Base-by-base conservation (phyloP, 2,888 invertebrate genomes). In the Drosophila stalkeri region DNA sequence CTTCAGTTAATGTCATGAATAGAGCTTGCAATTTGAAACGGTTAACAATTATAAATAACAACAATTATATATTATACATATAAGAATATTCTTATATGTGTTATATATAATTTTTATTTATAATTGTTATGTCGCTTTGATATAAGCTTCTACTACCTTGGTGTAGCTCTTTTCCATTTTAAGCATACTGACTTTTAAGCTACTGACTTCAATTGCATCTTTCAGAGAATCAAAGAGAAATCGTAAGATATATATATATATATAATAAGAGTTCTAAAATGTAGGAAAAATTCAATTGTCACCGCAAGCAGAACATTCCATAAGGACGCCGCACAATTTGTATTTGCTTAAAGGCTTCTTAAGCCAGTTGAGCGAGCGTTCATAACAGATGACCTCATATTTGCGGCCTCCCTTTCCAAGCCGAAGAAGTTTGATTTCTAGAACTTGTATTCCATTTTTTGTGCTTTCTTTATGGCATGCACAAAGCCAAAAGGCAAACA, bases 401-500 rank as follows among this genome's bases (percentile, higher is more conserved):
- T 83, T 68, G 59, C 73, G 49, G 72, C 16, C 60, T 62, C 56
- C 51, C 14, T 20, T 7, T 14, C 37, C 37, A 39, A 16, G 16
- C 14, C 2, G 49, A 59, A 77, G 73, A 90, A 86, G 88, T 92
- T 92, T 90, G 91, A 88, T 91, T 90, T 92, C 72, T 64, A 72
- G 64, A 76, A 78, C 67, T 75, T 74, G 71, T 64, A 64, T 69
- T 65, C 64, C 59, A 59, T 62, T 81, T 66, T 75, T 68, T 80
- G 68, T 68, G 72, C 65, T 62, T 76, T 74, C 84, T 93, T 93
- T 92, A 91, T 92, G 92, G 92, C 90, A 91, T 86, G 91, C 67
- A 81, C 70, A 92, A 92, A 92, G 93, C 93, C 93, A 90, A 91
- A 93, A 91, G 92, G 91, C 92, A 92, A 92, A 92, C 93, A 92